Base-by-base conservation (phyloP, 2,113 vertebrate genomes). In the Labeo catla region DNA sequence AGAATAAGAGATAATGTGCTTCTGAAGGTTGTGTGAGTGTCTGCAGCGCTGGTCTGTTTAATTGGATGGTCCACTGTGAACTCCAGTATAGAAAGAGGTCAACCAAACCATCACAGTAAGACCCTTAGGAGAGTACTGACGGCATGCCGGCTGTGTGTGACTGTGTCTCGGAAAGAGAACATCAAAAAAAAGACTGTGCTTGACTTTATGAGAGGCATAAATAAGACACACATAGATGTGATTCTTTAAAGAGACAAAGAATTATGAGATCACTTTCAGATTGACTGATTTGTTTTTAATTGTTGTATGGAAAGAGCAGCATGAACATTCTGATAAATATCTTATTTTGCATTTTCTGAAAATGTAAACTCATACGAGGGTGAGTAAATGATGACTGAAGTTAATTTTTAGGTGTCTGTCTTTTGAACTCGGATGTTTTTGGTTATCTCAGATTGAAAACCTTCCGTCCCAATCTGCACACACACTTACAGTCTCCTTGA, bases 71-170 rank as follows among this genome's bases (percentile, higher is more conserved):
- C 52, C 82, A 57, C 65, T 84, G 50, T 84, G 68, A 84, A 84
- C 82, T 84, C 65, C 82, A 73, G 28, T n/a, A 43, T 21, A 43
- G 82, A 84, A 73, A 84, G 82, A 59, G 82, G 82, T 84, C 68
- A 84, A 84, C 36, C 66, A 43, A 73, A 57, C 34, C 66, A 52
- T 45, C 66, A 23, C 68, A 73, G n/a, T 19, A 4, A 73, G 82
- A 45, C 52, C 50, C 68, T 84, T 49, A 36, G 45, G 81, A 54
- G 81, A 36, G 8, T 1, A 11, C 57, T 47, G 78, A 45, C 57
- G 11, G 78, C 57, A 81, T 13, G 23, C 57, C 4, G 21, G 57
- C 57, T 12, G 9, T 70, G 65, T 54, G 81, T 54, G 28, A 7
- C 28, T 83, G 65, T 54, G 65, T 66, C n/a, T 80, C 0, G 2